Evolutionary conservation across 2,113 vertebrate species (phyloP).

Genomic region (Trichechus manatus): DNA sequence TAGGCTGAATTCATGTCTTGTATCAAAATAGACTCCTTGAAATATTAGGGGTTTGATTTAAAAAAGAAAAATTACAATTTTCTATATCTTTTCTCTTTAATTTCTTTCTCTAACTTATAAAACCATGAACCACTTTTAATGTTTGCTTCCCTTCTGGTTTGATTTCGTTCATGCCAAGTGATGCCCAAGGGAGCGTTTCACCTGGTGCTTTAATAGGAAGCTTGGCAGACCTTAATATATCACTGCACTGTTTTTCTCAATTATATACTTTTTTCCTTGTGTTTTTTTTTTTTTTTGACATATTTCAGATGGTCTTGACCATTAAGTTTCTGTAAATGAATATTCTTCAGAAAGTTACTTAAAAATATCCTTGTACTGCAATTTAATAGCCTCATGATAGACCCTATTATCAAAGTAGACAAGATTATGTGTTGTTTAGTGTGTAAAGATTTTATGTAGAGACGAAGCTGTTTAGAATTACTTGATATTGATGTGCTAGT

Average conservation of each 20-base stretch:
- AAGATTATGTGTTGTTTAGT: conserved; percentile 63
- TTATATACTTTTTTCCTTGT: conserved; percentile 82
- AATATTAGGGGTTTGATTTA: conserved; percentile 55
- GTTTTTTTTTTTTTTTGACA: conserved; percentile 76
- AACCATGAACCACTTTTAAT: conserved; percentile 66
- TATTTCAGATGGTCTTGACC: conserved; percentile 83
- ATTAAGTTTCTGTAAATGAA: conserved; percentile 76
- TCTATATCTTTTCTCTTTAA: conserved; percentile 56
- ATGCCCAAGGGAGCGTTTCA: conserved; percentile 70
- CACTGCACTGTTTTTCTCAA: conserved; percentile 76
- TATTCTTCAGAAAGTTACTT: conserved; percentile 74
- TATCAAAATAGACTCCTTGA: conserved; percentile 43
- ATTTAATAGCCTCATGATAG: conserved; percentile 74
- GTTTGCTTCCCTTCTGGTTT: conserved; percentile 75
- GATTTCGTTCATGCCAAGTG: conserved; percentile 70
- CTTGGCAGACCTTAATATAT: conserved; percentile 78
- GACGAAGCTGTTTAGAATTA: conserved; percentile 52
- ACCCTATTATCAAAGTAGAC: conserved; percentile 64
- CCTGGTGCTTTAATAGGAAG: conserved; percentile 78
- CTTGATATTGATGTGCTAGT: not conserved
- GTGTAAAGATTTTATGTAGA: not conserved
- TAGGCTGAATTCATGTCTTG: not conserved
- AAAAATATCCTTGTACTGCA: conserved; percentile 65
- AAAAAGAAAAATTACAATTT: conserved; percentile 9
- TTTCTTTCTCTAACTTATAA: conserved; percentile 65